Evolutionary conservation across 2,113 vertebrate species (phyloP).

Genomic region (Antennarius striatus): DNA sequence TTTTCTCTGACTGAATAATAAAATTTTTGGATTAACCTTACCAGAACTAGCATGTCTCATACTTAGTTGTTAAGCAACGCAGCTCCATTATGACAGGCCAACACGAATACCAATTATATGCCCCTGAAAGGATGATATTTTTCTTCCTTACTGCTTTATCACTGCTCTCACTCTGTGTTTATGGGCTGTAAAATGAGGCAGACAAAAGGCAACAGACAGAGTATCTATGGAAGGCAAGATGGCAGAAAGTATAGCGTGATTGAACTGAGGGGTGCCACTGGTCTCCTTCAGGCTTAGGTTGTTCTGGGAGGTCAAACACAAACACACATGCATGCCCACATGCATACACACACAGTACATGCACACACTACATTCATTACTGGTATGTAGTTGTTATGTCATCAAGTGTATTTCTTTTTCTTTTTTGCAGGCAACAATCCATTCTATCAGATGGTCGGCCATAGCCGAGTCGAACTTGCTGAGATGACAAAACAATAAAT

Average conservation of each 20-base stretch:
- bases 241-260: conserved; percentile 33
- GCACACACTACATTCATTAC: conserved; percentile 40
- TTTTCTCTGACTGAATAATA: too few relatives aligned
- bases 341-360: conserved; percentile 1
- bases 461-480: too few relatives aligned
- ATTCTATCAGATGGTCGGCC: too few relatives aligned
- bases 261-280: conserved; percentile 42
- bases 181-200: conserved; percentile 46
- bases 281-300: conserved; percentile 35
- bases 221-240: conserved; percentile 20
- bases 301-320: conserved; percentile 22
- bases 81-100: not conserved
- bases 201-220: conserved; percentile 33
- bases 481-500: too few relatives aligned
- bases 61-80: conserved; percentile 12
- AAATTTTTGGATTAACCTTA: too few relatives aligned
- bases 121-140: conserved; percentile 8
- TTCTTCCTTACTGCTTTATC: conserved; percentile 4
- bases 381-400: conserved; percentile 26
- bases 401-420: too few relatives aligned
- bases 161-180: conserved; percentile 31
- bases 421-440: too few relatives aligned
- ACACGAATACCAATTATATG: conserved; percentile 11
- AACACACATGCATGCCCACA: too few relatives aligned
- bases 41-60: not conserved